Conservation (phyloP, 2,113 vertebrate genomes). For the Ageneiosus marmoratus region DNA sequence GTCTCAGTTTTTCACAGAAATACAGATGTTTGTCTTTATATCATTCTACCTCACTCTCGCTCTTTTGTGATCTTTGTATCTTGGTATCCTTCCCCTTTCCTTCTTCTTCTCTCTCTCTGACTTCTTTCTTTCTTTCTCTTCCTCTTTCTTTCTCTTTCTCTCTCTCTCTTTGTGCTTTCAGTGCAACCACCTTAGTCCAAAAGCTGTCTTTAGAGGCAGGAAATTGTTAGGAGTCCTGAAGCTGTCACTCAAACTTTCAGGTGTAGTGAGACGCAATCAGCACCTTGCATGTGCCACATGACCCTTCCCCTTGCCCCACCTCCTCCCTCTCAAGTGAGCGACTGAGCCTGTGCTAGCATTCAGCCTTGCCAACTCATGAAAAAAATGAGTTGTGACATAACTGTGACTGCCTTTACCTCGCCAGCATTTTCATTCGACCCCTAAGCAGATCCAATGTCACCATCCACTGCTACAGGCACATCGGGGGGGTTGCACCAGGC, state of each 20-base stretch:
- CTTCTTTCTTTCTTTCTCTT: slow-evolving; percentile 20
- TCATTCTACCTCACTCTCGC: not conserved
- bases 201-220: slow-evolving; percentile 87
- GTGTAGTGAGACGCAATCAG: slow-evolving; percentile 82
- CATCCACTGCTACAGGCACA: not conserved
- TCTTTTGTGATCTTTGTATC: slow-evolving; percentile 42
- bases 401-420: slow-evolving; percentile 59
- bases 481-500: slow-evolving; percentile 6
- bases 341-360: slow-evolving; percentile 49
- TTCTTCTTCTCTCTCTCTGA: not conserved
- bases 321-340: slow-evolving; percentile 23
- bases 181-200: slow-evolving; percentile 89
- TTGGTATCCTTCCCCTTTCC: slow-evolving; percentile 29
- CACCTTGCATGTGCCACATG: slow-evolving; percentile 83
- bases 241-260: slow-evolving; percentile 82
- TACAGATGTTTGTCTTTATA: slow-evolving; percentile 44
- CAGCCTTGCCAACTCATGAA: slow-evolving; percentile 71
- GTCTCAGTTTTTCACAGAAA: slow-evolving; percentile 13
- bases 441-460: slow-evolving; percentile 72
- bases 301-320: slow-evolving; percentile 18
- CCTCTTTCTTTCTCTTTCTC: slow-evolving; percentile 50
- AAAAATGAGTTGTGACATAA: slow-evolving; percentile 73
- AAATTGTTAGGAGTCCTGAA: slow-evolving; percentile 83
- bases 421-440: slow-evolving; percentile 63
- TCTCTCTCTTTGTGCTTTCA: slow-evolving; percentile 95